Evolutionary conservation across 2,797 vertebrate species (phyloP).

Genomic region (Darevskia nairensis): DNA sequence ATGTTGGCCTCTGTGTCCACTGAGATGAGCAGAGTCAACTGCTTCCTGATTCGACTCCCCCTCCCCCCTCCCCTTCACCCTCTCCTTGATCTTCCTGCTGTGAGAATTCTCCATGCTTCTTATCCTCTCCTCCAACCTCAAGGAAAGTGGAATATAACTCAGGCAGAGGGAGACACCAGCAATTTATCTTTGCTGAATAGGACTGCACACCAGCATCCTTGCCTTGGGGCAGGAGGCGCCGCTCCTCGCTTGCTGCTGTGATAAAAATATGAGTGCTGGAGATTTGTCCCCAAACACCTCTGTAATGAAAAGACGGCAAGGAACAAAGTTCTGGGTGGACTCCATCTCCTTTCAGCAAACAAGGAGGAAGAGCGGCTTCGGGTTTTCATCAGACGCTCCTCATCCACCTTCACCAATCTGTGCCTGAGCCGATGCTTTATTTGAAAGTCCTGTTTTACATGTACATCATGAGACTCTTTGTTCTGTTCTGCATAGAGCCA

Average conservation of each 20-base stretch:
- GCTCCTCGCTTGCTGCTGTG: not conserved
- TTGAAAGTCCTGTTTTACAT: no score
- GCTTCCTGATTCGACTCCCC: not conserved
- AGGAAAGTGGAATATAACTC: not conserved
- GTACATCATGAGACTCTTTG: not conserved
- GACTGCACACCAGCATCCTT: not conserved
- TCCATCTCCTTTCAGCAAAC: not conserved
- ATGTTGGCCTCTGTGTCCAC: not conserved
- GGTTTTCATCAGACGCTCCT: not conserved
- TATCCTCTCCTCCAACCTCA: not conserved
- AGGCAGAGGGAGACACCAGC: not conserved
- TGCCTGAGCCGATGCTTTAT: not conserved
- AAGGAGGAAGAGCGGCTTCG: not conserved
- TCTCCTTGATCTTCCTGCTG: not conserved
- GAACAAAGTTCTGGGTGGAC: not conserved
- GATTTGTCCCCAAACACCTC: not conserved
- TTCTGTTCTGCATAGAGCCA: not conserved
- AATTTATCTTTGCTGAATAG: slow-evolving; percentile 27
- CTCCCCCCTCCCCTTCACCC: not conserved
- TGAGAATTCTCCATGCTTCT: not conserved
- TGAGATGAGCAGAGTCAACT: not conserved
- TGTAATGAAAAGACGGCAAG: slow-evolving; percentile 32
- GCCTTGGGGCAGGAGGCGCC: not conserved
- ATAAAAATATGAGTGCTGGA: not conserved
- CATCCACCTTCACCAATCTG: not conserved